Evolutionary conservation across 1,140 invertebrate species (phyloP).

Genomic region (Drosophila nigromelanica): DNA sequence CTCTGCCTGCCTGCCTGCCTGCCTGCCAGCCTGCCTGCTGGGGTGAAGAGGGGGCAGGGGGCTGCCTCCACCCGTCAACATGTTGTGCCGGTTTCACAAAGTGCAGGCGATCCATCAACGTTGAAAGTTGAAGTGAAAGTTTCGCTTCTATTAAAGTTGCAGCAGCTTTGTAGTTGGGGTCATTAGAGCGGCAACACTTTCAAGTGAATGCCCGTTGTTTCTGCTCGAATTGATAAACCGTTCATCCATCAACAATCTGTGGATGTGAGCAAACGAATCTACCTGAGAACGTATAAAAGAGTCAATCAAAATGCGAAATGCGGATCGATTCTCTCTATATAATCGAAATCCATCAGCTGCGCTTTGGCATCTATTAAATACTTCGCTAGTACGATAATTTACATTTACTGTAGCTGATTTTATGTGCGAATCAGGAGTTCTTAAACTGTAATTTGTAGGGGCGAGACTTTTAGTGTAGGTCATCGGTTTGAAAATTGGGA

Average conservation of each 20-base stretch:
- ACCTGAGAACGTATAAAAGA: neutral
- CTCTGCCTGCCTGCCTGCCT: too few species aligned
- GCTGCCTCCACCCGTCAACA: constrained; percentile 57
- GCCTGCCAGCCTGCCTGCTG: too few species aligned
- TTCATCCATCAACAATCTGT: constrained; percentile 4
- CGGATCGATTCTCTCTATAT: too few species aligned
- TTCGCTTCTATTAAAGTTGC: constrained; percentile 16
- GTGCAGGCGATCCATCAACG: constrained; percentile 77
- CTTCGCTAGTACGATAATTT: too few species aligned
- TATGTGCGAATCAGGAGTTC: too few species aligned
- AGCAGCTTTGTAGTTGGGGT: constrained; percentile 15
- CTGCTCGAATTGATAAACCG: constrained; percentile 10
- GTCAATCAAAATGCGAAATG: neutral
- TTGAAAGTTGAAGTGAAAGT: constrained; percentile 39
- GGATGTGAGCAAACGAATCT: neutral
- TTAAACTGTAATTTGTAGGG: too few species aligned
- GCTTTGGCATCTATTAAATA: too few species aligned
- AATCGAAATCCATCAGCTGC: too few species aligned
- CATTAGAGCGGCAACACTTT: constrained; percentile 32
- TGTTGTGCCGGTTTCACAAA: constrained; percentile 68
- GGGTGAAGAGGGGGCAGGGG: neutral
- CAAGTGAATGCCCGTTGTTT: constrained; percentile 1
- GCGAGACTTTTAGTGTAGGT: too few species aligned
- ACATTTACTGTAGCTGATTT: too few species aligned
- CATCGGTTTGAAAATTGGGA: too few species aligned